Base-by-base conservation (phyloP, 2,888 invertebrate species). In the Brachypterus glaber region DNA sequence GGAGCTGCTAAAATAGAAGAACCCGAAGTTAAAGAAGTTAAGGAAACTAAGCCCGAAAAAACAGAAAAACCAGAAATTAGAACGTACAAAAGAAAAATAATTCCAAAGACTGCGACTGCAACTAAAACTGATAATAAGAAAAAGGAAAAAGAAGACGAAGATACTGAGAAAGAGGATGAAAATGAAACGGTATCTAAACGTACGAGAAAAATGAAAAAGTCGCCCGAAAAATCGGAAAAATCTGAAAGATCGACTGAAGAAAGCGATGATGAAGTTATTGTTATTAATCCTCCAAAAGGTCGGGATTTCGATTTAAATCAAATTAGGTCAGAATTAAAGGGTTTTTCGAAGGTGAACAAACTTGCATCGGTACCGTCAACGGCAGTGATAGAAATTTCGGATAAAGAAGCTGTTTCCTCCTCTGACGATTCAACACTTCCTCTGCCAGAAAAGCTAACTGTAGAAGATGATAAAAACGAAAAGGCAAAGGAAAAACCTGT, bases 301-400 rank as follows among this genome's bases (percentile, higher is more conserved):
- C 72, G 84, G 3, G 87, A 87, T 55, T 86, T 83, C 57, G 88
- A 89, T 64, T 70, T 89, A 15, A 86, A 83, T 63, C 84, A 87
- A 66, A 87, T 89, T 40, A 70, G 87, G 47, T 85, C 85, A 0
- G 88, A 89, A 58, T 64, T 88, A 2, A 89, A 88, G 62, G 88
- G 87, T 3, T 76, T 87, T 33, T 75, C 77, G 35, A 77, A 77
- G 51, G 70, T 73, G 5, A 67, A 76, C 0, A 75, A 75, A 54
- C 43, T 42, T 35, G 35, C 43, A 2, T 51, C 66, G 3, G 51
- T 69, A n/a, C 63, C 65, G 17, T 9, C 27, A 9, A 27, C 4
- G 8, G n/a, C n/a, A n/a, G 54, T 50, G 1, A 39, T 49, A 9
- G 57, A 53, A 17, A 18, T 47, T 2, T 29, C 43, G 1, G 56